A percentile compares a stretch with the other conserved stretches of the same genome.
Conservation (phyloP, 2,888 invertebrate genomes). For the Julus scandinavius region DNA sequence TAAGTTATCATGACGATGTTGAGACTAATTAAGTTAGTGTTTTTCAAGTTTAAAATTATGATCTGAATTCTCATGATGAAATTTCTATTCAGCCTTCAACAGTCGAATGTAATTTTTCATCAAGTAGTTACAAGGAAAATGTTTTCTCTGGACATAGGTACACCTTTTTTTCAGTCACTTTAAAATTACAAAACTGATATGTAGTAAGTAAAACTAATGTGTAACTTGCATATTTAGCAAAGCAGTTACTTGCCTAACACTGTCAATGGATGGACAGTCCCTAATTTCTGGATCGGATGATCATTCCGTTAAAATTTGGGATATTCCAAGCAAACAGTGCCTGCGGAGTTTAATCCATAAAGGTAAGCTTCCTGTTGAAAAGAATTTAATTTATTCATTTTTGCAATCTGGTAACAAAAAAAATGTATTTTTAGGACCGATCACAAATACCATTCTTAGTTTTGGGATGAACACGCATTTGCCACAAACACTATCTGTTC, state of each 20-base stretch:
- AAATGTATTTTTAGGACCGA: slow-evolving; percentile 62
- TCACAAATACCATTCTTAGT: slow-evolving; percentile 74
- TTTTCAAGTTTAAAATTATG: slow-evolving; percentile 71
- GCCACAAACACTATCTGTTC: neutral
- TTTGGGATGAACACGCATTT: neutral
- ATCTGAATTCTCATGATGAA: neutral
- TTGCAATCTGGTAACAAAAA: neutral
- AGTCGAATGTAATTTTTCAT: neutral
- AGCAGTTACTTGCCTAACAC: slow-evolving; percentile 76
- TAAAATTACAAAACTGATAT: slow-evolving; percentile 2
- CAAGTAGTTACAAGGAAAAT: slow-evolving; percentile 59
- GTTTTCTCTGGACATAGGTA: slow-evolving; percentile 76
- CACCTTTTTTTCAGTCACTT: slow-evolving; percentile 60
- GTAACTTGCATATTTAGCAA: slow-evolving; percentile 60
- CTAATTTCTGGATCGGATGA: slow-evolving; percentile 83
- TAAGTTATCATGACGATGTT: slow-evolving; percentile 66
- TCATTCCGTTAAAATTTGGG: slow-evolving; percentile 81
- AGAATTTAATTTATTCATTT: no score
- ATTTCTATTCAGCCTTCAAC: slow-evolving; percentile 61
- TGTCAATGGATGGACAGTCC: slow-evolving; percentile 77
- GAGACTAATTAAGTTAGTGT: no score
- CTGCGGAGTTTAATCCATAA: slow-evolving; percentile 77
- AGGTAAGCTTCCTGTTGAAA: slow-evolving; percentile 66
- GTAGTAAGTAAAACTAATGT: slow-evolving; percentile 19
- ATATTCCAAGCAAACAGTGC: slow-evolving; percentile 80